Evolutionary conservation across 1,140 invertebrate genomes (phyloP).

Genomic region (Drosophila nannoptera): DNA sequence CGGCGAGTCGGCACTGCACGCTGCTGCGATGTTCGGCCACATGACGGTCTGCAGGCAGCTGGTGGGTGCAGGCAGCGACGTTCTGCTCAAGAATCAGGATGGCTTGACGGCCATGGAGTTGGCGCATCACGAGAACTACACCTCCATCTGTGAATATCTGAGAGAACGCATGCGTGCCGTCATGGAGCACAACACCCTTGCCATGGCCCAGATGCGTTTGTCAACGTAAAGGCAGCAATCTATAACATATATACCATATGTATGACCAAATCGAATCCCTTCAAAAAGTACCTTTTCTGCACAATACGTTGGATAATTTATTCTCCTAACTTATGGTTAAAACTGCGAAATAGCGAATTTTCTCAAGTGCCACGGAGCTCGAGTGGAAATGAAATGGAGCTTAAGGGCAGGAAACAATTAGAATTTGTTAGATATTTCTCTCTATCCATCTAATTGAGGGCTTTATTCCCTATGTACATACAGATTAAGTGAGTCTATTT

Average conservation of each 20-base stretch:
- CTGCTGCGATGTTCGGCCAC: slow-evolving; percentile 92
- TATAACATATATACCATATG: neutral
- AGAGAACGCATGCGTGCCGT: slow-evolving; percentile 63
- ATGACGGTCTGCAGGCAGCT: slow-evolving; percentile 88
- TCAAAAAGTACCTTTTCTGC: slow-evolving; percentile 69
- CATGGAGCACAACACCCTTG: slow-evolving; percentile 47
- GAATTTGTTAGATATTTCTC: too few species aligned
- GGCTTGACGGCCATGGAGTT: slow-evolving; percentile 84
- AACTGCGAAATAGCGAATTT: slow-evolving; percentile 14
- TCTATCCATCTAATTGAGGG: too few species aligned
- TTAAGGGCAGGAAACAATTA: too few species aligned
- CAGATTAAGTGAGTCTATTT: neutral
- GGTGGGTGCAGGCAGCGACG: slow-evolving; percentile 86
- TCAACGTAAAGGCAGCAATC: slow-evolving; percentile 48
- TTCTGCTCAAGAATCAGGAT: slow-evolving; percentile 84
- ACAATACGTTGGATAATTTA: slow-evolving; percentile 63
- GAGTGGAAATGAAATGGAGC: neutral
- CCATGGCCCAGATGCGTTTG: slow-evolving; percentile 42
- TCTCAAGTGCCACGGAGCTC: slow-evolving; percentile 21
- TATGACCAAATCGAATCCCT: slow-evolving; percentile 38
- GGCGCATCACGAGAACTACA: slow-evolving; percentile 80
- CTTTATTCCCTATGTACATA: neutral
- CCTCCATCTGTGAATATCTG: slow-evolving; percentile 75
- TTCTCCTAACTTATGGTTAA: slow-evolving; percentile 26
- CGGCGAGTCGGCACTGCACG: slow-evolving; percentile 93